Percentiles rank a stretch among this genome's conserved stretches.
Conservation (phyloP, 2,797 vertebrate genomes). For the Acipenser oxyrinchus region DNA sequence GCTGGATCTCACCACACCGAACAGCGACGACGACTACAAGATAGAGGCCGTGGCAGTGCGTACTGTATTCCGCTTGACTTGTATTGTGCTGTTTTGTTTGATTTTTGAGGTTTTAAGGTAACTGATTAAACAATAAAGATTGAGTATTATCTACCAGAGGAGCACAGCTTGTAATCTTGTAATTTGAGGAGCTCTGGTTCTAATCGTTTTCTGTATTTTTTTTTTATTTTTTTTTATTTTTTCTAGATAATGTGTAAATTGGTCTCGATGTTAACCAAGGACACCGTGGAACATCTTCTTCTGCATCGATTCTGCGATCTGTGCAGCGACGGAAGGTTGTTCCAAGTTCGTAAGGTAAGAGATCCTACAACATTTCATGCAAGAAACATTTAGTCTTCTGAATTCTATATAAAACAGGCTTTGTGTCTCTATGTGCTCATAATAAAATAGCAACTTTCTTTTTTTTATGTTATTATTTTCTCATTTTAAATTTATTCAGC, state of each 20-base stretch:
- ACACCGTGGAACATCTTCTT: conserved; percentile 67
- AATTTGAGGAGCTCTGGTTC: background rate
- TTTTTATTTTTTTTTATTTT: too few species aligned
- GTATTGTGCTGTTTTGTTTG: background rate
- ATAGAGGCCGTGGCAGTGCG: conserved; percentile 81
- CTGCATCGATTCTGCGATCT: conserved; percentile 83
- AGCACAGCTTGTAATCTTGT: background rate
- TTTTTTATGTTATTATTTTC: too few species aligned
- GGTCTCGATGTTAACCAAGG: conserved; percentile 72
- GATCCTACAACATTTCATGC: background rate
- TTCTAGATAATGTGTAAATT: conserved; percentile 82
- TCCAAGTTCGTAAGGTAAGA: conserved; percentile 82
- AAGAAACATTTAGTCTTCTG: too few species aligned
- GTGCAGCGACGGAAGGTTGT: conserved; percentile 74
- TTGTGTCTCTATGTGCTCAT: too few species aligned
- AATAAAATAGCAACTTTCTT: too few species aligned
- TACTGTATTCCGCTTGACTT: conserved; percentile 5
- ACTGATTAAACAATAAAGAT: background rate
- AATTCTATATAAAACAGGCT: too few species aligned
- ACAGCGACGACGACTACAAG: conserved; percentile 77
- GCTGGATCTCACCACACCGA: conserved; percentile 73
- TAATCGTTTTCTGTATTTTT: background rate
- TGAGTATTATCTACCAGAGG: background rate
- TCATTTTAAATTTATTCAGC: too few species aligned
- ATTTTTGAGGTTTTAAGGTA: background rate